Evolutionary conservation across 2,113 vertebrate species (phyloP), one percentile per base, ranked within the genome.

Genomic region (Semnornis frantzii): DNA sequence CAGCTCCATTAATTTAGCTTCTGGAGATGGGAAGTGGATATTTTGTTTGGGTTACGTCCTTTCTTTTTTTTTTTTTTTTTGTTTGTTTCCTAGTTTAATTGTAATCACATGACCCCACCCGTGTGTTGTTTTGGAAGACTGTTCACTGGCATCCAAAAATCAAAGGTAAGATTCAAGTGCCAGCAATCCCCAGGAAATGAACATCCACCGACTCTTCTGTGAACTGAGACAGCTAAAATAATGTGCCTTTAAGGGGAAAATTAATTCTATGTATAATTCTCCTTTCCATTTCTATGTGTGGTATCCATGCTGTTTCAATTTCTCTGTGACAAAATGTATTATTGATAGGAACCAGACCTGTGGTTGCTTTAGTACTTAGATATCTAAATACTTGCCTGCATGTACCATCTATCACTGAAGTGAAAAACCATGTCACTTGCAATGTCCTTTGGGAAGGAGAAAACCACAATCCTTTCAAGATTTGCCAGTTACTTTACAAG

Each of bases 321-420:
- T 91, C 86, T 82, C 55, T 34, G 71, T 86, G 87, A 94, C 90
- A 95, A 87, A 93, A 95, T 90, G 92, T 81, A 76, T 85, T 66
- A 69, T 73, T 95, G 95, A 97, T 95, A 89, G 94, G 93, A 97
- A 92, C 83, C 96, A 97, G 95, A 71, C 88, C 83, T 68, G 87
- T 28, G 87, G 96, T 93, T 94, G 96, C 88, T 66, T 82, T 28
- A 90, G 92, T 87, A 42, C 90, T 96, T 94, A 79, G 85, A 60
- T 89, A 94, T 52, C 21, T 60, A 59, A 94, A 69, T 8, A 80
- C 76, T 92, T 17, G 73, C 92, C 87, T 89, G 90, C 30, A 10
- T 80, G 78, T 59, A 46, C 37, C 21, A 75, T 92, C 89, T 44
- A 77, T 92, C 87, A 89, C 82, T 3, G 27, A 24, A 85, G 83